Evolutionary conservation across 2,113 vertebrate genomes (phyloP), one percentile per base, ranked within the genome.

Genomic region (Aleadryas rufinucha): DNA sequence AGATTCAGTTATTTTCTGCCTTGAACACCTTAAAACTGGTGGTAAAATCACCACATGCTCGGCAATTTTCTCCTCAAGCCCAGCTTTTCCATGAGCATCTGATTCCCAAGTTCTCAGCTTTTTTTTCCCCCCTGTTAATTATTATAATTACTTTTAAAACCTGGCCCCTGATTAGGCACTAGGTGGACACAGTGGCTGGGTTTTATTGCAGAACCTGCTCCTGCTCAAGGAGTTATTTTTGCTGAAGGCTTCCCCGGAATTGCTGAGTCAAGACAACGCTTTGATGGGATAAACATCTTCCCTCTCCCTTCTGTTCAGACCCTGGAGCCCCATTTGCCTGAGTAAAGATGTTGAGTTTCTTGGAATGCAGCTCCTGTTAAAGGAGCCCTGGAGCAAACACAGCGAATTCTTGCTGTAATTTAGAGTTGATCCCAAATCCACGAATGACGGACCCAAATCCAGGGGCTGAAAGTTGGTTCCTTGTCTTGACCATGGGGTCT

Each of bases 281-380:
- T 94, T 90, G 95, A 90, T 95, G 90, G 86, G 69, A 68, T 95
- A 70, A 76, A 92, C 88, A 84, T 95, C 90, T 91, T 89, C 92
- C 77, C 68, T 1, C 60, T 92, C 42, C 95, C 95, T 96, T 95
- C 96, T 97, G 95, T 95, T 95, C 92, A 95, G 89, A 90, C 96
- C 89, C 96, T 95, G 30, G 95, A 95, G 95, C 88, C 92, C 68
- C 76, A 92, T 95, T 97, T 90, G 93, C 89, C 57, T 90, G 83
- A 59, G 85, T 66, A 93, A 82, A 91, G 87, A 84, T 2, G 3
- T 35, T 33, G 85, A 76, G 71, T 72, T 95, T 93, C 88, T 94
- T 90, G 92, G 94, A 95, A 95, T 63, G 83, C 90, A 81, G 64
- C 79, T 94, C 1, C 4, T 10, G 35, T 95, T 93, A 96, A 96